Base-by-base conservation (phyloP, 2,113 vertebrate species). In the Tamias sibiricus region DNA sequence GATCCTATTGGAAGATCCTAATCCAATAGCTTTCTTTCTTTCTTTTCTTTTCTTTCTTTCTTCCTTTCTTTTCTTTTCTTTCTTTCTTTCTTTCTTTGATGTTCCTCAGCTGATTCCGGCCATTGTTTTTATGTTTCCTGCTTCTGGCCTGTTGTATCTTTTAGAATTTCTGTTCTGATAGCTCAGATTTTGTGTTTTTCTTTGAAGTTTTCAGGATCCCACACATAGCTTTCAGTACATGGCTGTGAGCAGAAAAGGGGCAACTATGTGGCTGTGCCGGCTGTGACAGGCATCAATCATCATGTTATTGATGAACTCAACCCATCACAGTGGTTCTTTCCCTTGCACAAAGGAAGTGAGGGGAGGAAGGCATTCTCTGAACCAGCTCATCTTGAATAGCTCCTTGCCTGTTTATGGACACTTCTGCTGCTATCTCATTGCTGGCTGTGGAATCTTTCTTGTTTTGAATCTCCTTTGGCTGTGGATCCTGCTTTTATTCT, bases 161-260 rank as follows among this genome's bases (percentile, higher is more conserved):
- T 19, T 83, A 37, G 30, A 97, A 93, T 88, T 88, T 35, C 11
- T 91, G 37, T 84, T 24, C 72, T 22, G 24, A 47, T 35, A 92
- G 22, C 17, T 93, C 57, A 94, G 49, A 40, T 90, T 37, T 84
- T 92, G 8, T 57, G 71, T 66, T 77, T 96, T 82, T 75, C 32
- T 77, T 85, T 94, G 69, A 32, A 6, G 9, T 28, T 92, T 91
- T 96, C 17, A 68, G 71, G 28, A 42, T 96, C n/a, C 92, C 32
- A 16, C 9, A 49, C 16, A 37, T 8, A 75, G 44, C 42, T 89
- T 74, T 44, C 22, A 92, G 62, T 64, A 84, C 17, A 62, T 66
- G 35, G 35, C 64, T 59, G 0, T 90, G 85, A 81, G n/a, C 40
- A 97, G 84, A 97, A 35, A 72, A 88, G 24, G 19, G 30, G 8